These are phyloP conservation scores for Eulemur macaco DNA, from an alignment of 2,113 vertebrate species.

Conservation along the genomic window DNA sequence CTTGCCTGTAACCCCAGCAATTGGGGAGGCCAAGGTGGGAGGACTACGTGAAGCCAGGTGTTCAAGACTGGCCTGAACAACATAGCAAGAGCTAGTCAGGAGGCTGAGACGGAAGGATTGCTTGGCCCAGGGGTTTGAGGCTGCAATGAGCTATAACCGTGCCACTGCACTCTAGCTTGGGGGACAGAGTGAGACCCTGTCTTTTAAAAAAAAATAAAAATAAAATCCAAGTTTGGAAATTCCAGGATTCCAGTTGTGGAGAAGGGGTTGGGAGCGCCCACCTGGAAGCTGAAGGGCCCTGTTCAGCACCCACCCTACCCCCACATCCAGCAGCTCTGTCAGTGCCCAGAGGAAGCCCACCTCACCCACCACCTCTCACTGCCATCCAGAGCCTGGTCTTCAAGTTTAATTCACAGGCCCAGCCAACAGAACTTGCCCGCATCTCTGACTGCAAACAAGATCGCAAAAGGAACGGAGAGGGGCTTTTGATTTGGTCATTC, in stretches of 20 bases:
- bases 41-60: too few relatives aligned
- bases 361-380: not conserved
- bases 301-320: not conserved
- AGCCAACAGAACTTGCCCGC: not conserved
- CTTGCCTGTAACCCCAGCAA: too few relatives aligned
- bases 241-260: not conserved
- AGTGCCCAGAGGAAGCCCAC: not conserved
- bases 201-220: too few relatives aligned
- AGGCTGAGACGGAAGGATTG: too few relatives aligned
- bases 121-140: too few relatives aligned
- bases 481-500: not conserved
- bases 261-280: not conserved
- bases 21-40: too few relatives aligned
- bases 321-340: not conserved
- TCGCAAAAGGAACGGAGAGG: not conserved
- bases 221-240: not conserved
- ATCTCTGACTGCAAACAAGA: not conserved
- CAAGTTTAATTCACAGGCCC: not conserved
- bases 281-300: not conserved
- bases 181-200: too few relatives aligned
- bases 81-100: too few relatives aligned
- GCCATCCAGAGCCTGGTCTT: not conserved
- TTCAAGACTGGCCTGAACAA: too few relatives aligned
- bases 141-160: too few relatives aligned
- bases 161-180: too few relatives aligned